Evolutionary conservation across 2,888 invertebrate species (phyloP), one percentile per base, ranked within the genome.

Genomic region (Leptinotarsa peninsularis): DNA sequence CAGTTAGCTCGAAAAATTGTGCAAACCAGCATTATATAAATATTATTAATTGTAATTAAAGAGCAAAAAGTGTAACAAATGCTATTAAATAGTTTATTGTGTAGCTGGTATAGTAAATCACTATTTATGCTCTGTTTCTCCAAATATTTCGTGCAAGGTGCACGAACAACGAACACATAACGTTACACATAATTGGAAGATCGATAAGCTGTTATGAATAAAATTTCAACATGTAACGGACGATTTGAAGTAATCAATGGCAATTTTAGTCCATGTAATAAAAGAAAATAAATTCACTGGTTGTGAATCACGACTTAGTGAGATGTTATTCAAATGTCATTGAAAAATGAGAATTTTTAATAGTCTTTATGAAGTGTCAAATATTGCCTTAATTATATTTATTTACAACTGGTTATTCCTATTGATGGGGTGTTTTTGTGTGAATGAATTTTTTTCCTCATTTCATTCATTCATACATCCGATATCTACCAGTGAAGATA

Each of bases 181-280:
- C 69, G 76, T 73, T 74, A 76, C 77, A 69, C 58, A 67, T 75
- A 73, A 77, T 70, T 23, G 74, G 75, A 77, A 76, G 79, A 81
- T 80, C 81, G 76, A 81, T 81, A 81, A 68, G 71, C 67, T n/a
- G 68, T 74, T 71, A 78, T 77, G 80, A 81, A 79, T 80, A 80
- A 77, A 79, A 79, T 71, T 79, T 75, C 71, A 69, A 73, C 63
- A 67, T 67, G 77, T 74, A 75, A 58, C 75, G 75, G 71, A 68
- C 71, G 73, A 77, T 77, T 63, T 72, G 68, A 54, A 67, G 69
- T 74, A 71, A 73, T 76, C 73, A 73, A 76, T 76, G 73, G 33
- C 73, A 68, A 63, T 71, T 71, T 70, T 27, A 49, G 69, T 58
- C 23, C 69, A 18, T 33, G 56, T 56, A 52, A 52, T 56, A 49